Percentiles rank a stretch among this genome's conserved stretches.
These are phyloP conservation scores for Aleiodes alternator DNA, from an alignment of 2,888 invertebrate genomes.

Conservation along the genomic window DNA sequence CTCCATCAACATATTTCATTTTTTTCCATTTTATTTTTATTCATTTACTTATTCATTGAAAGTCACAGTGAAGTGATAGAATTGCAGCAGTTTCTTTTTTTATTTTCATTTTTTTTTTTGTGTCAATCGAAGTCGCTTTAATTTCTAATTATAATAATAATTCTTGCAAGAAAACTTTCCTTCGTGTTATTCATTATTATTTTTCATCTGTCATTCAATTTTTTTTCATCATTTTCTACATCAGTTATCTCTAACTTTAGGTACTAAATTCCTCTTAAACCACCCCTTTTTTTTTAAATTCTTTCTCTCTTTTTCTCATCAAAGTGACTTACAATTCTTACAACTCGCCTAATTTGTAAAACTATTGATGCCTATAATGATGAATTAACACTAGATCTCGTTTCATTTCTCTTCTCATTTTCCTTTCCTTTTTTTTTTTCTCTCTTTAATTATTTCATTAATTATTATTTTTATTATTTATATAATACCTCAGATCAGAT, in stretches of 20 bases:
- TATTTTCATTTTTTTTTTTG: neutral
- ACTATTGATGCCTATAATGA: constrained; percentile 73
- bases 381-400: constrained; percentile 67
- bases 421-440: neutral
- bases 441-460: constrained; percentile 7
- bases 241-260: constrained; percentile 53
- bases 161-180: constrained; percentile 49
- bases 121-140: constrained; percentile 30
- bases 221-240: constrained; percentile 27
- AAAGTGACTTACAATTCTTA: constrained; percentile 60
- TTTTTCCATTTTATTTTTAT: no score
- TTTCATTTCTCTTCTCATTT: neutral
- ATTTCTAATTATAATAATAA: constrained; percentile 31
- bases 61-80: no score
- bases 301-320: constrained; percentile 34
- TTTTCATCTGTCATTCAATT: constrained; percentile 9
- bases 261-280: constrained; percentile 54
- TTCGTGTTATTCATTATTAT: constrained; percentile 50
- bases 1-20: constrained; percentile 12
- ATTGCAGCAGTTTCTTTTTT: neutral
- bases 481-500: constrained; percentile 55
- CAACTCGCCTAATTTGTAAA: constrained; percentile 65
- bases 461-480: constrained; percentile 16
- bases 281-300: constrained; percentile 36
- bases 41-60: constrained; percentile 1